These are phyloP conservation scores for Morelia viridis DNA, from an alignment of 2,797 vertebrate species.

Conservation along the genomic window DNA sequence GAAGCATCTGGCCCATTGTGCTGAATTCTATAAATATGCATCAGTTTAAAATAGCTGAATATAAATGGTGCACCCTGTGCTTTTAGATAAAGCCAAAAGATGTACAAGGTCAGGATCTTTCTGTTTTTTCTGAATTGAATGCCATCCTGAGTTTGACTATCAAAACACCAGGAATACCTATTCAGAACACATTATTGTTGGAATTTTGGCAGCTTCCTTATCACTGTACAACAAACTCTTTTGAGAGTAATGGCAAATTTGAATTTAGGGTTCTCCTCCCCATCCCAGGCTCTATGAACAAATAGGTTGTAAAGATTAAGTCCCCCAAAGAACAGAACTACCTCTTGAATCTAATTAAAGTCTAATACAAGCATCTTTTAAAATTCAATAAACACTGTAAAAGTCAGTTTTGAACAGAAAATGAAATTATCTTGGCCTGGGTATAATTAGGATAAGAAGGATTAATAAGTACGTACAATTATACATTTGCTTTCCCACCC, in stretches of 20 bases:
- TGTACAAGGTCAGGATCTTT: slow-evolving; percentile 37
- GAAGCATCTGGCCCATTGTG: slow-evolving; percentile 56
- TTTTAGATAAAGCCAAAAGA: slow-evolving; percentile 57
- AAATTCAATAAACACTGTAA: slow-evolving; percentile 51
- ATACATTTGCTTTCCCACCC: background rate
- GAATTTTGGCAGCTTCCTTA: slow-evolving; percentile 17
- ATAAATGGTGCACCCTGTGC: slow-evolving; percentile 57
- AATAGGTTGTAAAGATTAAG: slow-evolving; percentile 45
- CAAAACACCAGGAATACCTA: slow-evolving; percentile 23
- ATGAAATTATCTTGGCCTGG: slow-evolving; percentile 48
- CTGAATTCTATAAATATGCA: slow-evolving; percentile 65
- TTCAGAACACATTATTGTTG: slow-evolving; percentile 18
- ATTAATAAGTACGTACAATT: slow-evolving; percentile 48
- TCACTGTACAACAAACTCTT: slow-evolving; percentile 12
- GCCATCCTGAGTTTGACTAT: slow-evolving; percentile 11
- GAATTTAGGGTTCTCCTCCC: background rate
- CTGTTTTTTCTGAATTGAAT: slow-evolving; percentile 33
- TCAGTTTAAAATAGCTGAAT: slow-evolving; percentile 65
- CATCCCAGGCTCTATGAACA: background rate
- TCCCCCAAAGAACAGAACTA: slow-evolving; percentile 40
- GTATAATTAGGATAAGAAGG: slow-evolving; percentile 51
- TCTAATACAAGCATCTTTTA: slow-evolving; percentile 52
- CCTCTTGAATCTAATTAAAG: slow-evolving; percentile 58
- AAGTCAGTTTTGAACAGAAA: slow-evolving; percentile 50
- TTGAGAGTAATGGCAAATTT: background rate